These are phyloP conservation scores for Malacosoma neustria DNA, from an alignment of 2,888 invertebrate genomes.

Conservation along the genomic window DNA sequence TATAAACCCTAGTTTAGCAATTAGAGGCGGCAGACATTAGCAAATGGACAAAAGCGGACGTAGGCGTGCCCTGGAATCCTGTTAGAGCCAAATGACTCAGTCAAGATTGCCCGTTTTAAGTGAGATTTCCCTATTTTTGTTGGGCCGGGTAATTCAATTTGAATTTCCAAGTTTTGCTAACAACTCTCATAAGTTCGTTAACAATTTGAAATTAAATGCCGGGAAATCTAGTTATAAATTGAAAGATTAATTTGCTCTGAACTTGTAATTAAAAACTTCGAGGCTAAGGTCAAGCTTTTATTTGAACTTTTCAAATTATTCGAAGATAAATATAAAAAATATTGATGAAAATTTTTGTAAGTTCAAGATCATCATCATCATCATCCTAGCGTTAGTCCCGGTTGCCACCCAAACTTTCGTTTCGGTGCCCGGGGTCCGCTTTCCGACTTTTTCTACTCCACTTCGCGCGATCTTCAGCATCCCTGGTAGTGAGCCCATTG, in stretches of 20 bases:
- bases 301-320: too few relatives aligned
- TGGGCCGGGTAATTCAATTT: not conserved
- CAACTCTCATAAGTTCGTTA: not conserved
- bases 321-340: too few relatives aligned
- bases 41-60: slow-evolving; percentile 7
- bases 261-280: not conserved
- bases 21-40: slow-evolving; percentile 14
- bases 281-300: too few relatives aligned
- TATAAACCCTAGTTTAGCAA: slow-evolving; percentile 4
- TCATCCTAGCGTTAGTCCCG: too few relatives aligned
- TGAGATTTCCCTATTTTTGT: not conserved
- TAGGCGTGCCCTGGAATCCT: slow-evolving; percentile 5
- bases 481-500: too few relatives aligned
- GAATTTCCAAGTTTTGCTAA: not conserved
- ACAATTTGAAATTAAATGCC: not conserved
- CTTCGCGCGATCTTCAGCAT: too few relatives aligned
- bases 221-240: not conserved
- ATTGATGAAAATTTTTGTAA: too few relatives aligned
- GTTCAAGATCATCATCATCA: too few relatives aligned
- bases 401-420: too few relatives aligned
- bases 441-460: too few relatives aligned
- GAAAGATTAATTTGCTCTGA: not conserved
- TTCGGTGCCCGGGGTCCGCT: too few relatives aligned
- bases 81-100: slow-evolving; percentile 8
- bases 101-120: slow-evolving; percentile 1